Evolutionary conservation across 2,888 invertebrate genomes (phyloP).

Genomic region (Ennomos quercinarius): DNA sequence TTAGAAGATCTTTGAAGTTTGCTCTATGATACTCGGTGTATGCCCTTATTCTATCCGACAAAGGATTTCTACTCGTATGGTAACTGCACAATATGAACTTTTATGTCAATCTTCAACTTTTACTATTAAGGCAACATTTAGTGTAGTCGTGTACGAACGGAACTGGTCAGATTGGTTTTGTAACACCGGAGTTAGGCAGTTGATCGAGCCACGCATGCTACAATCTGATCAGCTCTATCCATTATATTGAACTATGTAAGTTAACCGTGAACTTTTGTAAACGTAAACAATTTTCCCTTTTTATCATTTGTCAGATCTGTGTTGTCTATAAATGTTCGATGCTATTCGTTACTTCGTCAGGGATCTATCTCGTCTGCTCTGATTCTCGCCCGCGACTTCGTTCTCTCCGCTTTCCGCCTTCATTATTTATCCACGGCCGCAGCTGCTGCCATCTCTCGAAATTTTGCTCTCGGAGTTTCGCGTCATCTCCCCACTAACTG

Average conservation of each 20-base stretch:
- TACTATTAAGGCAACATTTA: slow-evolving; percentile 67
- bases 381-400: slow-evolving; percentile 20
- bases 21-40: slow-evolving; percentile 46
- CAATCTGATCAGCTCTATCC: slow-evolving; percentile 65
- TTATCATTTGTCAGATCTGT: slow-evolving; percentile 58
- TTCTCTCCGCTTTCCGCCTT: slow-evolving; percentile 16
- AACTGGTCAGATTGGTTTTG: slow-evolving; percentile 61
- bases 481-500: slow-evolving; percentile 70
- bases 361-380: slow-evolving; percentile 41
- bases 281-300: slow-evolving; percentile 48
- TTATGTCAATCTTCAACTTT: slow-evolving; percentile 68
- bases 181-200: slow-evolving; percentile 13
- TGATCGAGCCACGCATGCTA: slow-evolving; percentile 7
- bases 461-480: slow-evolving; percentile 33
- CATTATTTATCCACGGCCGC: slow-evolving; percentile 3
- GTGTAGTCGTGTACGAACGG: slow-evolving; percentile 61
- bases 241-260: slow-evolving; percentile 55
- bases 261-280: slow-evolving; percentile 56
- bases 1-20: slow-evolving; percentile 46
- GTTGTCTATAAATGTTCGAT: slow-evolving; percentile 57
- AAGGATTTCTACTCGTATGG: slow-evolving; percentile 47
- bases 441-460: not conserved
- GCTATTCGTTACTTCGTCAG: slow-evolving; percentile 54
- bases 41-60: slow-evolving; percentile 51
- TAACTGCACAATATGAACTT: slow-evolving; percentile 65